These are phyloP conservation scores for Ricordea florida DNA, from an alignment of 92 coral and sea anemone species.

Conservation along the genomic window DNA sequence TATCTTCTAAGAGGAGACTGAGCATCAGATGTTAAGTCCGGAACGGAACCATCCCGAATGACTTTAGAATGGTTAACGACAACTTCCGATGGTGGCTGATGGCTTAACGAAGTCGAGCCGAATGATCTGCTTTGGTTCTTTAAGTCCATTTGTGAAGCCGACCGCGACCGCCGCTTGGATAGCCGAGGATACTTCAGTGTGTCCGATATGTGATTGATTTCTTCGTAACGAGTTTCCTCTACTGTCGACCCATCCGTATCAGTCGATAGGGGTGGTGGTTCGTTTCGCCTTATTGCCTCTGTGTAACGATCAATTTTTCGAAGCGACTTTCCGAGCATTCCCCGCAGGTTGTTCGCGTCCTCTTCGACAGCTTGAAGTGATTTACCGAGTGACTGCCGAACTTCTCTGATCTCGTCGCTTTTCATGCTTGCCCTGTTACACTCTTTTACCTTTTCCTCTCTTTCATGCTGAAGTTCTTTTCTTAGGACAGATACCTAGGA, in stretches of 20 bases:
- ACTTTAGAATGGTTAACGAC: background rate
- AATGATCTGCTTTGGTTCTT: slow-evolving; percentile 16
- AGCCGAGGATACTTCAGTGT: slow-evolving; percentile 41
- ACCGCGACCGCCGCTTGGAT: slow-evolving; percentile 67
- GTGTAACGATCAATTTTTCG: slow-evolving; percentile 87
- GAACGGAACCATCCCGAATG: background rate
- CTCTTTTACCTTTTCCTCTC: slow-evolving; percentile 61
- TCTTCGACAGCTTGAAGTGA: slow-evolving; percentile 86
- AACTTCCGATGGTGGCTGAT: background rate
- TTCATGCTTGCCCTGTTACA: slow-evolving; percentile 66
- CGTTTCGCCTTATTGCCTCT: slow-evolving; percentile 78
- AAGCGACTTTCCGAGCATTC: slow-evolving; percentile 91
- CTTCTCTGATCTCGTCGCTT: slow-evolving; percentile 85
- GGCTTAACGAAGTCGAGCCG: background rate
- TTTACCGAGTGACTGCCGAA: slow-evolving; percentile 80
- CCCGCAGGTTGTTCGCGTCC: slow-evolving; percentile 82
- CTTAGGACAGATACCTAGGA: slow-evolving; percentile 65
- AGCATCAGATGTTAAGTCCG: slow-evolving; percentile 1
- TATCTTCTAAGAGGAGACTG: slow-evolving; percentile 73
- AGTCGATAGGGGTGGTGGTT: slow-evolving; percentile 41
- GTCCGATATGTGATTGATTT: slow-evolving; percentile 22
- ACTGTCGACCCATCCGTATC: slow-evolving; percentile 71
- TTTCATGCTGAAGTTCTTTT: slow-evolving; percentile 60
- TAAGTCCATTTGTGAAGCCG: slow-evolving; percentile 51
- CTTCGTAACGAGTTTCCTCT: slow-evolving; percentile 33